These are phyloP conservation scores for Protomyctophum bolini DNA, from an alignment of 2,113 vertebrate species.

Conservation along the genomic window DNA sequence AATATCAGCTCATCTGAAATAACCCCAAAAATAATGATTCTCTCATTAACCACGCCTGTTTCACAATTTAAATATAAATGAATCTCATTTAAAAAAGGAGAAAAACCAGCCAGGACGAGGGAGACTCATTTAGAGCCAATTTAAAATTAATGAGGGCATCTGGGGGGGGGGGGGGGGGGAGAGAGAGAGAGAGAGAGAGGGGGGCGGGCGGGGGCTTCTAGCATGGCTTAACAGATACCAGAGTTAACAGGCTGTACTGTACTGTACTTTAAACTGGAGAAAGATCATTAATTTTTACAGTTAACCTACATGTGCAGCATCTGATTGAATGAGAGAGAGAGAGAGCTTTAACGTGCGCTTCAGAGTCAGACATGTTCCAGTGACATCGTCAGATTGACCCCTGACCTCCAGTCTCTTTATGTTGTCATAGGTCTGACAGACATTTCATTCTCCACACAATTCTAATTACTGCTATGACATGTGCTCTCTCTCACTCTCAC, in stretches of 20 bases:
- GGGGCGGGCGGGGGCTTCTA: slow-evolving; percentile 11
- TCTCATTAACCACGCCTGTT: slow-evolving; percentile 69
- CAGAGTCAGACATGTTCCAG: slow-evolving; percentile 43
- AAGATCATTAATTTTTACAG: slow-evolving; percentile 70
- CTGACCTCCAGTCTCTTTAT: slow-evolving; percentile 38
- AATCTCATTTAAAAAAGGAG: slow-evolving; percentile 77
- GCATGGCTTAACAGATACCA: slow-evolving; percentile 70
- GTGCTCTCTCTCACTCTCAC: too few species aligned
- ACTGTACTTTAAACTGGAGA: slow-evolving; percentile 73
- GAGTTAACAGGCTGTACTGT: slow-evolving; percentile 69
- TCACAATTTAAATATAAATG: slow-evolving; percentile 72
- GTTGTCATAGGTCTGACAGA: slow-evolving; percentile 8
- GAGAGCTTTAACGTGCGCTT: slow-evolving; percentile 51
- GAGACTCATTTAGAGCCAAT: slow-evolving; percentile 80
- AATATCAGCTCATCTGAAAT: slow-evolving; percentile 72
- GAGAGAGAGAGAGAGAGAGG: slow-evolving; percentile 28
- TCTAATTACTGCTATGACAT: too few species aligned
- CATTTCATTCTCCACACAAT: too few species aligned
- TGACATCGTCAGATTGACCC: slow-evolving; percentile 33
- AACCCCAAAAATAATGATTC: slow-evolving; percentile 71
- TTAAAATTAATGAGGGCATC: slow-evolving; percentile 80
- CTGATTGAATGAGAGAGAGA: slow-evolving; percentile 35
- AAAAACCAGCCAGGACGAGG: slow-evolving; percentile 68
- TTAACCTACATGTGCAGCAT: slow-evolving; percentile 40
- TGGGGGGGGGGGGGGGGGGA: slow-evolving; percentile 55